phyloP scores from a whole-genome alignment of 2,113 vertebrate genomes.

The Sorex fumeus region DNA sequence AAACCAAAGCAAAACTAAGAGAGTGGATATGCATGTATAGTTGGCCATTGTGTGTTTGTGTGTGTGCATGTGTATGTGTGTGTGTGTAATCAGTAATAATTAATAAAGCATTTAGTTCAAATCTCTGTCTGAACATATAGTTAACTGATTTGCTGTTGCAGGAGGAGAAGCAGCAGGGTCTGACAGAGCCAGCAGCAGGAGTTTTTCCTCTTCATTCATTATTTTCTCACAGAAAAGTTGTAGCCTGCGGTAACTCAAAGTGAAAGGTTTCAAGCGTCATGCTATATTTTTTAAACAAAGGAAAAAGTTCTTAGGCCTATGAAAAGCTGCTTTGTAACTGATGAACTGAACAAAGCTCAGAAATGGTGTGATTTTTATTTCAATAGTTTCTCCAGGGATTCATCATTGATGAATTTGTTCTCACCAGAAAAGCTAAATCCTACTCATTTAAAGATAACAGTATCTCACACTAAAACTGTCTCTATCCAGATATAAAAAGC shows the following conservation, averaged over 20 bases:
- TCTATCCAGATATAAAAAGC: slow-evolving; percentile 89
- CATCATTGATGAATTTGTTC: slow-evolving; percentile 91
- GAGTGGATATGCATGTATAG: slow-evolving; percentile 48
- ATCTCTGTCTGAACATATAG: slow-evolving; percentile 84
- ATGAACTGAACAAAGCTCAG: slow-evolving; percentile 88
- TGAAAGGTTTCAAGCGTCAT: slow-evolving; percentile 70
- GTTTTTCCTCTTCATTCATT: slow-evolving; percentile 77
- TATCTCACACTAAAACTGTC: slow-evolving; percentile 89
- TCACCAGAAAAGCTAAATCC: slow-evolving; percentile 90
- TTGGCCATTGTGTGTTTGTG: slow-evolving; percentile 45
- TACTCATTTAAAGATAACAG: slow-evolving; percentile 89
- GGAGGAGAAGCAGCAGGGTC: slow-evolving; percentile 69
- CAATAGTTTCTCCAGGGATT: slow-evolving; percentile 88
- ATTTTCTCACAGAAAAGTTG: slow-evolving; percentile 74
- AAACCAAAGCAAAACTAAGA: slow-evolving; percentile 15
- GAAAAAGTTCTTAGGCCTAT: slow-evolving; percentile 79
- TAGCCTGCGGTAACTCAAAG: slow-evolving; percentile 78
- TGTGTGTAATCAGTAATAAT: slow-evolving; percentile 67
- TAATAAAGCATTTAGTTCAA: slow-evolving; percentile 84
- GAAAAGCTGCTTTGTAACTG: slow-evolving; percentile 87
- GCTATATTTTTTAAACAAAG: slow-evolving; percentile 81
- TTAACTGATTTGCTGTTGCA: slow-evolving; percentile 84
- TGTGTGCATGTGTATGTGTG: slow-evolving; percentile 54
- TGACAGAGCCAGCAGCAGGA: slow-evolving; percentile 68
- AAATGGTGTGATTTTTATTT: slow-evolving; percentile 88